phyloP scores from a whole-genome alignment of 2,797 vertebrate genomes.

The Sebastes ruberrimus region DNA sequence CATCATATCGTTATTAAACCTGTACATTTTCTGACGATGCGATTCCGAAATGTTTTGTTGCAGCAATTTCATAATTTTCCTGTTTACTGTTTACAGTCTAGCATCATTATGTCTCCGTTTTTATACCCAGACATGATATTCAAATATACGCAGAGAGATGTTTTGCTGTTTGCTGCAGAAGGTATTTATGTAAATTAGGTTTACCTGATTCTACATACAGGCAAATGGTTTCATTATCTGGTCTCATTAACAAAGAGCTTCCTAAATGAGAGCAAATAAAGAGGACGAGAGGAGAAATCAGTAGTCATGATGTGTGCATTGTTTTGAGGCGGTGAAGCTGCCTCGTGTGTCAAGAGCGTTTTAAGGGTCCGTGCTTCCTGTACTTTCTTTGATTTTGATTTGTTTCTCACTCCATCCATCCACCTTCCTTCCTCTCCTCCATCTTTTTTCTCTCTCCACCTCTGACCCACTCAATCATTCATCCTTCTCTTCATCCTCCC shows the following conservation, averaged over 20 bases:
- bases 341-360: not conserved
- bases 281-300: not conserved
- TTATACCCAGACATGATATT: not conserved
- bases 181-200: not conserved
- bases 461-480: constrained; percentile 21
- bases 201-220: not conserved
- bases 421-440: constrained; percentile 2
- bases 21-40: not conserved
- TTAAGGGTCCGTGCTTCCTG: not conserved
- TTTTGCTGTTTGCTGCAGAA: not conserved
- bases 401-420: not conserved
- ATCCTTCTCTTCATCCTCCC: not conserved
- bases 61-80: not conserved
- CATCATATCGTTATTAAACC: not conserved
- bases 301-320: not conserved
- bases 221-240: not conserved
- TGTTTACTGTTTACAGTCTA: not conserved
- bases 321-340: not conserved
- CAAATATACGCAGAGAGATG: not conserved
- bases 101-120: not conserved
- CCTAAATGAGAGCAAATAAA: not conserved
- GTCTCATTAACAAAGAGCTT: not conserved
- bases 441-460: not conserved
- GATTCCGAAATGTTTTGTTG: not conserved
- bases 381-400: constrained; percentile 23